Base-by-base conservation (phyloP, 2,113 vertebrate species). In the Carollia perspicillata region DNA sequence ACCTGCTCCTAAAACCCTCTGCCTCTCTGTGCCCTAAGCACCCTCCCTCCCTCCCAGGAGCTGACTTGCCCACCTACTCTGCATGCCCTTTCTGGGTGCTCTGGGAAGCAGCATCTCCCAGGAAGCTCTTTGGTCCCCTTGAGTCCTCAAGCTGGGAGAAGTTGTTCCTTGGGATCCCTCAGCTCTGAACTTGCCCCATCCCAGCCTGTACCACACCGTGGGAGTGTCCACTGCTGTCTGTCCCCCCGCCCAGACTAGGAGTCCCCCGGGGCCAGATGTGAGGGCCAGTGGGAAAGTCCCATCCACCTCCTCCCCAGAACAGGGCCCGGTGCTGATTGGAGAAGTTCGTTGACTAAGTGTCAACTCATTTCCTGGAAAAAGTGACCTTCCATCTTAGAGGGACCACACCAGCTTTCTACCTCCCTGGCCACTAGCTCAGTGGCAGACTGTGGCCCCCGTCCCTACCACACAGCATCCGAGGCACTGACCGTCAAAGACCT, bases 301-400 rank as follows among this genome's bases (percentile, higher is more conserved):
- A 5, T 26, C 40, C 9, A 37, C 11, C 63, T 68, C 55, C 42
- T 47, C 69, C 26, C 22, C 33, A 78, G 80, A 37, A 85, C 53
- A 78, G 53, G 55, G n/a, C 37, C 55, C 72, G n/a, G 30, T 35
- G 18, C 3, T 37, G 35, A 88, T 11, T 44, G 66, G 77, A 74
- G 65, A 83, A 65, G 33, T 89, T 74, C 79, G 63, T 72, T 83
- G 40, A 90, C 89, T 79, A 83, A 93, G 5, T 42, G 17, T 84
- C 65, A 13, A 51, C 37, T 91, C 42, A 71, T 78, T 89, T 85
- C 53, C 30, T 81, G 78, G n/a, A 95, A 80, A 93, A 92, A 83
- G 71, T 47, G 60, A 72, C 60, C 58, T 90, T 84, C 83, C 28
- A 26, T 37, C 72, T 69, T 28, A 49, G 49, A 53, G 26, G 66